phyloP scores from a whole-genome alignment of 2,888 invertebrate genomes.

The Loripinus fragilis region DNA sequence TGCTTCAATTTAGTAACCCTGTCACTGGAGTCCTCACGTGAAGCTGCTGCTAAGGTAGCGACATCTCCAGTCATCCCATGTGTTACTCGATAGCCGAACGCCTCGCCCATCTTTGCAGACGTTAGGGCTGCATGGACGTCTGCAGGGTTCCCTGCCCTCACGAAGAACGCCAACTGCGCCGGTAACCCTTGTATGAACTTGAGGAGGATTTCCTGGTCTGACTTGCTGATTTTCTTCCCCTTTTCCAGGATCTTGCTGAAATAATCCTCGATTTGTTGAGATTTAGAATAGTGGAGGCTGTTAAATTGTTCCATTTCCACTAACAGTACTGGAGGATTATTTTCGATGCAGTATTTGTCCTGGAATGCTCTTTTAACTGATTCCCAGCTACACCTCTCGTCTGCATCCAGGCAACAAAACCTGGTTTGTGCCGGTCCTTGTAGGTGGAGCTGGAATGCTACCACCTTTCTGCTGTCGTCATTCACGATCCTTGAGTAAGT shows the following conservation, averaged over 20 bases:
- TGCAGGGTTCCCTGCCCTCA: background rate
- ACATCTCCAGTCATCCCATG: background rate
- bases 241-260: background rate
- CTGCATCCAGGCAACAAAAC: background rate
- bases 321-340: background rate
- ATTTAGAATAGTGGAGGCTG: background rate
- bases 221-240: background rate
- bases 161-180: background rate
- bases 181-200: constrained; percentile 6
- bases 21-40: background rate
- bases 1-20: background rate
- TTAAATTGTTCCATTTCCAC: background rate
- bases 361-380: background rate
- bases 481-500: background rate
- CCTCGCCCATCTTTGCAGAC: constrained; percentile 7
- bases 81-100: background rate
- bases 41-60: background rate
- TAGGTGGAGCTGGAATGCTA: background rate
- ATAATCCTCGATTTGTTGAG: constrained; percentile 9
- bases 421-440: constrained; percentile 4
- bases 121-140: background rate
- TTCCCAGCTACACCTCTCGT: background rate
- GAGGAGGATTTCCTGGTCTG: background rate
- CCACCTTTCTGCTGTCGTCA: background rate
- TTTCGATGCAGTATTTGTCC: background rate